Evolutionary conservation across 2,113 vertebrate genomes (phyloP).

Genomic region (Otolemur garnettii): DNA sequence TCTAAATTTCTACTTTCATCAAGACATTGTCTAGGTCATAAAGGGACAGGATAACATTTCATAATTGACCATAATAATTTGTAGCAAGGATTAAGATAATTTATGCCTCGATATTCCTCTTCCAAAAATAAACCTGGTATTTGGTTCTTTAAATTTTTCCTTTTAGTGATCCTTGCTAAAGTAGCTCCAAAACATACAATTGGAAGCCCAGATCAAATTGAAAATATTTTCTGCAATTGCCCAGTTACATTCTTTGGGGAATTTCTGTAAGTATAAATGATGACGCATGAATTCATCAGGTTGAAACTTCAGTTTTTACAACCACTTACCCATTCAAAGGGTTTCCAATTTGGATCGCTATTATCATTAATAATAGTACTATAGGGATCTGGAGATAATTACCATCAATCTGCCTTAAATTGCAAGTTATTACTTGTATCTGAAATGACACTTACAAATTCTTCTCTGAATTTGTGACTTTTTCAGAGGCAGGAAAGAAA

Average conservation of each 20-base stretch:
- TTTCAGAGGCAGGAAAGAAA: neutral
- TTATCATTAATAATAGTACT: conserved; percentile 53
- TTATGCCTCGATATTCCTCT: neutral
- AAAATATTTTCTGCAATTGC: conserved; percentile 15
- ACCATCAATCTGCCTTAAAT: neutral
- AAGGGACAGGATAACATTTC: neutral
- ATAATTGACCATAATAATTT: neutral
- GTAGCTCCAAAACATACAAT: conserved; percentile 29
- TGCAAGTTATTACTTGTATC: conserved; percentile 9
- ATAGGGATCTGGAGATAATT: neutral
- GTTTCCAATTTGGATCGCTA: neutral
- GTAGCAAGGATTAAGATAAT: neutral
- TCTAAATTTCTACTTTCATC: neutral
- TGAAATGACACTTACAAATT: conserved; percentile 23
- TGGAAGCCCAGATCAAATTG: conserved; percentile 34
- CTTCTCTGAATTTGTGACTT: neutral
- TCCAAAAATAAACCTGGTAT: conserved; percentile 10
- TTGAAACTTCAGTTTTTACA: conserved; percentile 61
- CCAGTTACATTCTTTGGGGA: neutral
- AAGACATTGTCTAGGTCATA: neutral
- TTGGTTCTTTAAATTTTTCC: conserved; percentile 24
- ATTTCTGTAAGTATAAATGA: conserved; percentile 45
- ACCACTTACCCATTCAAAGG: conserved; percentile 7
- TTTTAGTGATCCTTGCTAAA: conserved; percentile 52
- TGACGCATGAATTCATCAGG: conserved; percentile 1